Evolutionary conservation across 2,113 vertebrate species (phyloP).

Genomic region (Rousettus leschenaultii): DNA sequence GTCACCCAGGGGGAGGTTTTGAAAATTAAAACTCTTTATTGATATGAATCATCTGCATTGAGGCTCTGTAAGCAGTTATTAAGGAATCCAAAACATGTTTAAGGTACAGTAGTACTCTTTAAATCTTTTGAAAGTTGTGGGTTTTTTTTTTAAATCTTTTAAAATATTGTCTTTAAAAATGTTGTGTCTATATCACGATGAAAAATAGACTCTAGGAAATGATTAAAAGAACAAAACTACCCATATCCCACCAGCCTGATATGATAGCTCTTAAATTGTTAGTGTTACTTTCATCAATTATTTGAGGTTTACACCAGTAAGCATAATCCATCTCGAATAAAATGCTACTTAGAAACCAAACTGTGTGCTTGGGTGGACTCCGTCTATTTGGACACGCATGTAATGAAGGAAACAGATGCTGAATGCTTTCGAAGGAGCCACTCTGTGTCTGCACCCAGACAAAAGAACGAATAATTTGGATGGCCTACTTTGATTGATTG

Average conservation of each 20-base stretch:
- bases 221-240: background rate
- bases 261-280: background rate
- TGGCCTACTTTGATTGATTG: background rate
- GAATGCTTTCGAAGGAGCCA: background rate
- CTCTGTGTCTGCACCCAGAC: background rate
- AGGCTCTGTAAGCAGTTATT: background rate
- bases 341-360: background rate
- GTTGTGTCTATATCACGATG: background rate
- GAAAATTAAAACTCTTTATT: background rate
- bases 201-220: background rate
- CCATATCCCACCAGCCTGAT: background rate
- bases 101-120: background rate
- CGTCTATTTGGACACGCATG: background rate
- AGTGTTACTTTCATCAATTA: background rate
- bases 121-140: background rate
- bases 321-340: background rate
- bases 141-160: background rate
- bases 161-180: conserved; percentile 8
- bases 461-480: background rate
- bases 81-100: background rate
- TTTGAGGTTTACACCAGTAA: background rate
- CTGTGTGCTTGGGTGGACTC: background rate
- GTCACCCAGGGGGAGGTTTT: background rate
- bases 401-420: background rate
- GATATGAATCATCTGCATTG: background rate